Evolutionary conservation across 2,797 vertebrate genomes (phyloP).

Genomic region (Rhyacichthys aspro): DNA sequence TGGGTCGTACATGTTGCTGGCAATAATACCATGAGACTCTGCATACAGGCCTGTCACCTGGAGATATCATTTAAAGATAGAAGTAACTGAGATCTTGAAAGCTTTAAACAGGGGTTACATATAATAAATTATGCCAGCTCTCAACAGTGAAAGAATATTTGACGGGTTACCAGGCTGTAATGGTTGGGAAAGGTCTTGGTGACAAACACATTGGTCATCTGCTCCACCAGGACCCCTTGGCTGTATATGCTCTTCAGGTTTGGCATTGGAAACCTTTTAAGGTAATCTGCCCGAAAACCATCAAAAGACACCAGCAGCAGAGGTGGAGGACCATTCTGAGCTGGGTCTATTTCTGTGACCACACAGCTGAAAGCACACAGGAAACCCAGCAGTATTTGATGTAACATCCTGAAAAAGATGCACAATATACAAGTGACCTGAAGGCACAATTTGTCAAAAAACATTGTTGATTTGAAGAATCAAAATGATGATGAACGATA

Average conservation of each 20-base stretch:
- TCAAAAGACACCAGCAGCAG: conserved; percentile 94
- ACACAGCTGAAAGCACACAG: conserved; percentile 57
- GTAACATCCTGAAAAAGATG: conserved; percentile 56
- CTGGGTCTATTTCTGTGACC: conserved; percentile 15
- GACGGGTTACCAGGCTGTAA: conserved; percentile 86
- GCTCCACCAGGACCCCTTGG: conserved; percentile 87
- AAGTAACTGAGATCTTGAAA: neutral
- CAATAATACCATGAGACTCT: conserved; percentile 93
- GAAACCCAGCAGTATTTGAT: conserved; percentile 45
- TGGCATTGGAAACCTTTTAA: conserved; percentile 86
- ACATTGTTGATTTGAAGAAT: no score
- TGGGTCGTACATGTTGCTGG: conserved; percentile 89
- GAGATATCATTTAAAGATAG: neutral
- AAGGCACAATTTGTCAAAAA: no score
- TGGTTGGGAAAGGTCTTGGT: conserved; percentile 99
- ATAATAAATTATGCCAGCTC: no score
- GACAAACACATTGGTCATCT: conserved; percentile 89
- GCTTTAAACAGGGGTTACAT: neutral
- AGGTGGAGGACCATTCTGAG: conserved; percentile 50
- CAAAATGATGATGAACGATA: neutral
- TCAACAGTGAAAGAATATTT: neutral
- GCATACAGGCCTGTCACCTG: conserved; percentile 90
- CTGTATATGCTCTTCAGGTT: conserved; percentile 86
- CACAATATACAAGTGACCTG: neutral
- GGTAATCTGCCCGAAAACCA: conserved; percentile 94